Base-by-base conservation (phyloP, 2,888 invertebrate species). In the Yponomeuta evonymella region DNA sequence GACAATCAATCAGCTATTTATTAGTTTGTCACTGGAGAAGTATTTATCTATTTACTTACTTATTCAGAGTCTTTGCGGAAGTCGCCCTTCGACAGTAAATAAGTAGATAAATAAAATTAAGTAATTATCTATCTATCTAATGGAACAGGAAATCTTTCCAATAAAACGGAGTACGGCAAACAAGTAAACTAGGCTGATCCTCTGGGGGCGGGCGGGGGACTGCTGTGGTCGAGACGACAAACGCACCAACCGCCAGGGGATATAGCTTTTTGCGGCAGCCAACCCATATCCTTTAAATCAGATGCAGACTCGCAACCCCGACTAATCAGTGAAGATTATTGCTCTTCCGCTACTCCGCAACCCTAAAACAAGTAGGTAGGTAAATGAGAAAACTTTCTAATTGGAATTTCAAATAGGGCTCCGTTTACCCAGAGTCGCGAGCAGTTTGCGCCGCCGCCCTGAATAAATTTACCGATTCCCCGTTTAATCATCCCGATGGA, bases 381-480 rank as follows among this genome's bases (percentile, higher is more conserved):
- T 89, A 91, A 91, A 91, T 91, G 90, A 90, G 90, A 90, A 91
- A 91, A 91, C 89, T 91, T 91, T 91, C 88, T 90, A 90, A 91
- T 91, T 90, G 91, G 90, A 91, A 90, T 87, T 91, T 91, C 89
- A 90, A 90, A 90, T 88, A 89, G 88, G 88, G 87, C 81, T 83
- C 85, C 88, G 88, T 87, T 90, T 89, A 88, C 88, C 85, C 84
- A 83, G 86, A 58, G 51, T 58, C 51, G 51, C 15, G 3, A 58
- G 15, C 51, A 58, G 51, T 58, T 64, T 63, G 36, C 62, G 67
- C 48, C 62, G 30, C 30, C 67, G 63, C 70, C 72, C 67, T 70
- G 70, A 69, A 69, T 69, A 62, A 36, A 69, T 62, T 63, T 43
- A 48, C 62, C 4, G 33, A 69, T 69, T 62, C 62, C 62, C 69